Base-by-base conservation (phyloP, 2,888 invertebrate genomes). In the Volucella inanis region DNA sequence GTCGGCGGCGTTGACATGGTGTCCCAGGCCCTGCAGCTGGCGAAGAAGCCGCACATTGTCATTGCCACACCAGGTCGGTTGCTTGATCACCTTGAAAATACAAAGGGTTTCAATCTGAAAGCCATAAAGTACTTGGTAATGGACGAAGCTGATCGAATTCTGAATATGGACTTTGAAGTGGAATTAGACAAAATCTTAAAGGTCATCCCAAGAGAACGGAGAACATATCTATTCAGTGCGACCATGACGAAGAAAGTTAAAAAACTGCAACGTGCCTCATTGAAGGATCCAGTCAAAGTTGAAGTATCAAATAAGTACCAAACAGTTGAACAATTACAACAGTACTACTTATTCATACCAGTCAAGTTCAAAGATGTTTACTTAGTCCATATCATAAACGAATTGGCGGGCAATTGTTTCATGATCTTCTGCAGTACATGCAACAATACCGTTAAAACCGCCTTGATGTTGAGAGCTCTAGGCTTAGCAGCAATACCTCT, bases 1-100 rank as follows among this genome's bases (percentile, higher is more conserved):
- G 99, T 99, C 3, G 99, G 99, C 59, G 99, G 99, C 0, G 98
- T 99, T 95, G 99, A 99, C 90, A 99, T 99, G 98, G 96, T 97
- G 90, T 96, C 98, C 0, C 99, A 99, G 91, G 95, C 98, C 0
- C 92, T 99, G 80, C 94, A 96, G 89, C 92, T 99, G 62, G 97
- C 98, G 0, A 99, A 98, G 91, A 98, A 99, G 89, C 99, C 99
- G 0, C 99, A 99, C 90, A 96, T 99, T 88, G 94, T 99, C 84
- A 97, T 99, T 52, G 99, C 99, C 0, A 99, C 99, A 0, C 99
- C 99, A 0, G 99, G 99, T 8, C 93, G 99, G 87, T 93, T 99
- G 59, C 96, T 99, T 0, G 99, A 99, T 92, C 99, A 99, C 92
- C 93, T 99, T 65, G 98, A 99, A 91, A 99, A 99, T 90, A 98